Evolutionary conservation across 1,140 invertebrate species (phyloP), one percentile per base, ranked within the genome.

Genomic region (Camponotus floridanus): DNA sequence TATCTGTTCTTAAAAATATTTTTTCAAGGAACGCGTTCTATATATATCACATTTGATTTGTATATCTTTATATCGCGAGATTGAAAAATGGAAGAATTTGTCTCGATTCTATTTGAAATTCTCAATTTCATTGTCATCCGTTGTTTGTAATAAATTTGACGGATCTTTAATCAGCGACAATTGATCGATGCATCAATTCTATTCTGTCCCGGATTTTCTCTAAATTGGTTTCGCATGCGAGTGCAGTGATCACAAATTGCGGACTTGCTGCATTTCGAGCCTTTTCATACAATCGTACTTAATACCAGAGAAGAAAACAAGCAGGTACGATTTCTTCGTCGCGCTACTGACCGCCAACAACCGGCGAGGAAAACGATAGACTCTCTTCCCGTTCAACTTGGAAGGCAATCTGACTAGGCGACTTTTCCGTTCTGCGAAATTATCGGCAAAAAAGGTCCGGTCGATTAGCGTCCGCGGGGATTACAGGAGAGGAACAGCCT

Each of bases 391-490:
- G 39, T 65, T 51, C 80, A 62, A 78, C 81, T 83, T 74, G 71
- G 39, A 76, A 87, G 79, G 76, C 39, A 59, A 74, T 76, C 81
- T 70, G 73, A 68, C 39, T 62, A 59, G 76, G 84, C 51, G 86
- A 93, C 89, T 94, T 94, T 94, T 94, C 91, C 90, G 86, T 94
- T 92, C 87, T 89, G 90, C 85, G 90, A 94, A 94, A 94, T 93
- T 92, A 93, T 94, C 88, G 86, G 85, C 92, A 94, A 94, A 94
- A 94, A 94, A 94, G 87, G 81, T 76, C 33, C 31, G 59, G 78
- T 81, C 86, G 78, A 88, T 91, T 76, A 87, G 78, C 70, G 73
- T 76, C 61, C 61, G 78, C 74, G 57, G 55, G 61, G 61, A 51
- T 51, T 71, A 36, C 65, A 33, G 21, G 67, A 91, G 74, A 78